These are phyloP conservation scores for Epistrophella euchroma DNA, from an alignment of 2,888 invertebrate genomes.

Conservation along the genomic window DNA sequence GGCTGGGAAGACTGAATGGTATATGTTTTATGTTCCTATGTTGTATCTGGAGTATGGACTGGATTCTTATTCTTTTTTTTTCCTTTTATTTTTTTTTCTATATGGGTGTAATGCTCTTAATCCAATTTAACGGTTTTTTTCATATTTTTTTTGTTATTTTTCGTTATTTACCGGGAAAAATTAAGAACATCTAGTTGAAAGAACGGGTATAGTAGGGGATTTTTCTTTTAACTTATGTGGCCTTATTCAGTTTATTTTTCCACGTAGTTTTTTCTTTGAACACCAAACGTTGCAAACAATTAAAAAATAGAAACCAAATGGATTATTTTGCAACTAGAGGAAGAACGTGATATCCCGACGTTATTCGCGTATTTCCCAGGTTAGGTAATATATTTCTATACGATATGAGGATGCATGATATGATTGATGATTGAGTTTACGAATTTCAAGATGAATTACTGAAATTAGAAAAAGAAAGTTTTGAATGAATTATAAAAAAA, in stretches of 20 bases:
- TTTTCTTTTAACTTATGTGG: conserved; percentile 35
- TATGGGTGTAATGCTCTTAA: conserved; percentile 54
- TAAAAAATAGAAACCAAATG: conserved; percentile 8
- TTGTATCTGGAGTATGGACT: conserved; percentile 55
- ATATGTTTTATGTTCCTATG: conserved; percentile 33
- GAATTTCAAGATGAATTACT: background rate
- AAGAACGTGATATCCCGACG: conserved; percentile 4
- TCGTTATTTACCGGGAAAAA: conserved; percentile 18
- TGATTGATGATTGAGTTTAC: background rate
- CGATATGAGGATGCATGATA: background rate
- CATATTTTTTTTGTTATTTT: conserved; percentile 4
- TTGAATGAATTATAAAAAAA: background rate
- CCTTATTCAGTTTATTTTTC: conserved; percentile 3
- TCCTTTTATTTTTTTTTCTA: background rate
- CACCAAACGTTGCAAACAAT: conserved; percentile 1
- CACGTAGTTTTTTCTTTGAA: background rate
- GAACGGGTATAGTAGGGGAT: conserved; percentile 34
- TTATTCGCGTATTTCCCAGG: background rate
- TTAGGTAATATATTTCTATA: background rate
- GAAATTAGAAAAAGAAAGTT: background rate
- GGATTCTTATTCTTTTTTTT: conserved; percentile 32
- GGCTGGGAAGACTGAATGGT: conserved; percentile 10
- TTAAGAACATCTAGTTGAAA: conserved; percentile 28
- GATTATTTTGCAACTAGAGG: conserved; percentile 1
- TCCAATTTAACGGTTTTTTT: conserved; percentile 64